Conservation (phyloP, 2,797 vertebrate species). For the Spheniscus humboldti region DNA sequence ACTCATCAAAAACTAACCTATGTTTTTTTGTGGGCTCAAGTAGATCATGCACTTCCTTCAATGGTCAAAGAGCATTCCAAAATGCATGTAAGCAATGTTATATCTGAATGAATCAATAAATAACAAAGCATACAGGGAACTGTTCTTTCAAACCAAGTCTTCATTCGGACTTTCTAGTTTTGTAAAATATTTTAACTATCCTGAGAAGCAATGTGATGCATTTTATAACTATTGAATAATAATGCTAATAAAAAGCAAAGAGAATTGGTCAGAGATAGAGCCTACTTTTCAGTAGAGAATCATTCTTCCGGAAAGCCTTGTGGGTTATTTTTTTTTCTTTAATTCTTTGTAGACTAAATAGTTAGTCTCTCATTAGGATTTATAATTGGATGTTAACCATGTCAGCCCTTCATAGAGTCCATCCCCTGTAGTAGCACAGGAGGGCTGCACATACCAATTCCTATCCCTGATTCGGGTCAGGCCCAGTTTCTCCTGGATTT, state of each 20-base stretch:
- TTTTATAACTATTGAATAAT: neutral
- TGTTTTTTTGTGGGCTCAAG: neutral
- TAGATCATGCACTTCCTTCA: neutral
- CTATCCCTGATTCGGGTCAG: conserved; percentile 99
- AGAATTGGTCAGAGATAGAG: neutral
- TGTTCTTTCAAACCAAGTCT: neutral
- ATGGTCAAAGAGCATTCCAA: neutral
- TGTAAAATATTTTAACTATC: neutral
- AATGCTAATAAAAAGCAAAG: neutral
- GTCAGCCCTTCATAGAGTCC: conserved; percentile 99
- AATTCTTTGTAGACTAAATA: conserved; percentile 66
- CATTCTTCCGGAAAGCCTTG: conserved; percentile 80
- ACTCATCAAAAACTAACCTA: neutral
- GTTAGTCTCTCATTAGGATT: conserved; percentile 91
- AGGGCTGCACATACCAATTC: conserved; percentile 99
- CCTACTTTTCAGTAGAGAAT: conserved; percentile 83
- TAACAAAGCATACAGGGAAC: neutral
- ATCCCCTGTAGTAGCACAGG: conserved; percentile 96
- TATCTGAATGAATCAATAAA: neutral
- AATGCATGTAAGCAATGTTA: neutral
- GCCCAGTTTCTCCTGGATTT: conserved; percentile 99
- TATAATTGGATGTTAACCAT: conserved; percentile 99
- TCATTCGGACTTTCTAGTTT: neutral
- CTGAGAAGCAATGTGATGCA: neutral
- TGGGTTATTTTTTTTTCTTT: conserved; percentile 68